Base-by-base conservation (phyloP, 2,797 vertebrate genomes). In the Macropodus opercularis region DNA sequence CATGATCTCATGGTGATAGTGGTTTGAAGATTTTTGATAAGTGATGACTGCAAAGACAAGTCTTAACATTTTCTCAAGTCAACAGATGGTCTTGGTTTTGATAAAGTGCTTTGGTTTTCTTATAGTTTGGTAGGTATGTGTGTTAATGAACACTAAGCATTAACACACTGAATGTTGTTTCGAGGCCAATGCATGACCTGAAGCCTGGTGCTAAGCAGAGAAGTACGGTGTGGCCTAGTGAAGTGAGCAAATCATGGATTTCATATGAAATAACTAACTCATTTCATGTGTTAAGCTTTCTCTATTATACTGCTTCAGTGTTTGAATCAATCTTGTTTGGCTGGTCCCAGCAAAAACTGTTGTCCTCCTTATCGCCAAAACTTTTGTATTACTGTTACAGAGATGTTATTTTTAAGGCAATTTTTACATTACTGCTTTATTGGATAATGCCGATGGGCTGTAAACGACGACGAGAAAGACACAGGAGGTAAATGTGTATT, bases 291-390 rank as follows among this genome's bases (percentile, higher is more conserved):
- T 78, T 48, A 19, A 54, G 41, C 47, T 70, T 77, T 80, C 63
- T 69, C 56, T 56, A 14, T 54, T 64, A 27, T 49, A 49, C 59
- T 53, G 65, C 69, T 75, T 53, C 60, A 56, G 40, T 42, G 57
- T 81, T 52, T 67, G 62, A 83, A 79, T 80, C 80, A 49, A 44
- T 81, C 53, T 81, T 86, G 85, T 87, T 87, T 85, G 87, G 89
- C 89, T 88, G 89, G 89, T 88, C 84, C 89, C 84, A 85, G 80
- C 62, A 70, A 82, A 72, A 70, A 49, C 24, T 35, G 41, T 57
- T 67, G 11, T 63, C 21, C 55, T 77, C 42, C 27, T 81, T 63
- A 63, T 83, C 57, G 75, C 86, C 85, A 86, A n/a, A 84, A 85
- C 66, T 77, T 85, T 85, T 85, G 40, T 84, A 78, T 77, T 47